Evolutionary conservation across 1,140 invertebrate species (phyloP).

Genomic region (Philopotamus ludificatus): DNA sequence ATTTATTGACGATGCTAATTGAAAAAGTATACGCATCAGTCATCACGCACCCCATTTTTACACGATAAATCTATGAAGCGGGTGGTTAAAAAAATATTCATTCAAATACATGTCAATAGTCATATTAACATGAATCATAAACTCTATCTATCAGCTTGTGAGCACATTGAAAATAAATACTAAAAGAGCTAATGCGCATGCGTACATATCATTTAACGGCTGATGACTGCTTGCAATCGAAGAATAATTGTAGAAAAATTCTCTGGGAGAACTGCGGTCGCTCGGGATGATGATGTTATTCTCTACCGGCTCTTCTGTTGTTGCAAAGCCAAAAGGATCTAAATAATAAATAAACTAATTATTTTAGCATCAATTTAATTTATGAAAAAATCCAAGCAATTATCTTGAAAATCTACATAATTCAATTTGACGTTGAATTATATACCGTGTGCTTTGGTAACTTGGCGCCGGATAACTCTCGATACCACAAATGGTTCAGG

Average conservation of each 20-base stretch:
- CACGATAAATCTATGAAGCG: no score
- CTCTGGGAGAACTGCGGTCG: slow-evolving; percentile 34
- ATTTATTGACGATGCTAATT: no score
- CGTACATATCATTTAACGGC: not conserved
- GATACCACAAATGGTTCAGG: not conserved
- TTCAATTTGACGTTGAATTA: not conserved
- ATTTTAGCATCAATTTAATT: not conserved
- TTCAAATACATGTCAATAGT: no score
- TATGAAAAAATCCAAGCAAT: not conserved
- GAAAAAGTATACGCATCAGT: no score
- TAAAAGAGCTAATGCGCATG: not conserved
- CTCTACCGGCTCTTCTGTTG: slow-evolving; percentile 26
- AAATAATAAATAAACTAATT: not conserved
- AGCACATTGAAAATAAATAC: not conserved
- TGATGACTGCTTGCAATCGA: slow-evolving; percentile 8
- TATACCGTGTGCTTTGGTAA: not conserved
- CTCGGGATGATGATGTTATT: slow-evolving; percentile 36
- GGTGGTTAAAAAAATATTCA: no score
- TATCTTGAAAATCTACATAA: not conserved
- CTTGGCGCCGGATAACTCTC: not conserved
- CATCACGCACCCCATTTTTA: no score
- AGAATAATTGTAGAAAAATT: slow-evolving; percentile 31
- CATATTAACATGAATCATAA: no score
- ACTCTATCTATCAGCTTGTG: not conserved
- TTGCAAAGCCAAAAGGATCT: slow-evolving; percentile 27